Evolutionary conservation across 2,113 vertebrate genomes (phyloP), one percentile per base, ranked within the genome.

Genomic region (Tychaedon coryphoeus): DNA sequence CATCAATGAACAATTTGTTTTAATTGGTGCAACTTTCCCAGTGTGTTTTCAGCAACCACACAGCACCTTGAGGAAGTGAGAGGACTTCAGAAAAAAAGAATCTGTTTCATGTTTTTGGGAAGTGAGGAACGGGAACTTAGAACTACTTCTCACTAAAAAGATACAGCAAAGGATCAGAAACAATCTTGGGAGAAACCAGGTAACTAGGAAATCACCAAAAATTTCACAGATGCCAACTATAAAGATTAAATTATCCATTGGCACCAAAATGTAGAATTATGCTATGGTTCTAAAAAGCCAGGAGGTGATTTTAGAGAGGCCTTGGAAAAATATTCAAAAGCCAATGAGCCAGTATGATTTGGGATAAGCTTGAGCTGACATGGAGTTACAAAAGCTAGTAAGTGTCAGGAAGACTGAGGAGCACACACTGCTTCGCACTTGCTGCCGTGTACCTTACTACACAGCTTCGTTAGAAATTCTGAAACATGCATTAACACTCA

Each of bases 311-410:
- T 78, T 29, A 75, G 19, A 14, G n/a, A 81, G 60, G 34, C 12
- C 5, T 58, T 1, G 1, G 16, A 16, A 58, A 93, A 86, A 48
- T 28, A 72, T 24, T 77, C 53, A 66, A 47, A 84, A 58, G 10
- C 5, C 7, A 48, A 14, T 19, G 5, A 70, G 34, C 9, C 3
- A 25, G 5, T 16, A 25, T 8, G 7, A 73, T 53, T n/a, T 76
- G 6, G 8, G 29, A 45, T 10, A 48, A 57, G 4, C 11, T 76
- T 19, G 8, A 70, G 31, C 5, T 10, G 67, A 74, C 14, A 66
- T 9, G 3, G 6, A 82, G 4, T 1, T n/a, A 31, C 11, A 71
- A 57, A 72, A 61, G 15, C 19, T 29, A 19, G 0, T 26, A 47
- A 62, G 19, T 1, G 0, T 31, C 67, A 50, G 7, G 9, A 71